Conservation (phyloP, 2,113 vertebrate species). For the Baryphthengus martii region DNA sequence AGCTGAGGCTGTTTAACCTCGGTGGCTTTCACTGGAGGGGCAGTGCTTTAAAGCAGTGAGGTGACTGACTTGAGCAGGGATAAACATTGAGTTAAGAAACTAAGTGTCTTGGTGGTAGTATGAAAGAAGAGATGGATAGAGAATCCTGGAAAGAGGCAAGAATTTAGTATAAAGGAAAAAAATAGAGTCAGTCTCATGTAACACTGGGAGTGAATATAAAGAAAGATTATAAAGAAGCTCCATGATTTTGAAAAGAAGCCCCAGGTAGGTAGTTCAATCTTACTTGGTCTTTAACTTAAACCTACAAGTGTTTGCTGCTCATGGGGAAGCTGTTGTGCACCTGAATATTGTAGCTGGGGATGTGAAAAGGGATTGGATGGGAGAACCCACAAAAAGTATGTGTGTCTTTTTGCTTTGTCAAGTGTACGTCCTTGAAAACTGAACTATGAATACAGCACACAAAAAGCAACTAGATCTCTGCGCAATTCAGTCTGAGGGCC, state of each 20-base stretch:
- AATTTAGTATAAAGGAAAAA: neutral
- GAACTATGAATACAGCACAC: neutral
- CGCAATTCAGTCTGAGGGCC: neutral
- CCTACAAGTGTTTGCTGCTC: rapidly evolving
- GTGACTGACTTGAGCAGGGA: neutral
- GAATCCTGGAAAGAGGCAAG: too few relatives aligned
- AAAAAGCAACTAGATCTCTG: neutral
- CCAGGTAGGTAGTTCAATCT: neutral
- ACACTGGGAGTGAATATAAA: neutral
- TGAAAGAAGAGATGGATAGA: neutral
- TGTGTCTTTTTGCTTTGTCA: rapidly evolving
- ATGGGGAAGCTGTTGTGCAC: neutral
- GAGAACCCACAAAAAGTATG: rapidly evolving
- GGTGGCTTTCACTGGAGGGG: neutral
- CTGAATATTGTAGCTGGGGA: neutral
- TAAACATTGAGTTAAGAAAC: rapidly evolving
- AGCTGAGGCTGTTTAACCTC: neutral
- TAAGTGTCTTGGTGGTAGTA: rapidly evolving
- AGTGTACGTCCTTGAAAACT: neutral
- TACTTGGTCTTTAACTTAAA: neutral
- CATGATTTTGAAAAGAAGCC: neutral
- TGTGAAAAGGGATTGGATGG: neutral
- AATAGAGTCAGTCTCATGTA: rapidly evolving
- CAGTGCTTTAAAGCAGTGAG: neutral
- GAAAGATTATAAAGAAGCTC: neutral